Percentiles rank a stretch among this genome's conserved stretches.
Conservation (phyloP, 2,797 vertebrate genomes). For the Caiman crocodilus region DNA sequence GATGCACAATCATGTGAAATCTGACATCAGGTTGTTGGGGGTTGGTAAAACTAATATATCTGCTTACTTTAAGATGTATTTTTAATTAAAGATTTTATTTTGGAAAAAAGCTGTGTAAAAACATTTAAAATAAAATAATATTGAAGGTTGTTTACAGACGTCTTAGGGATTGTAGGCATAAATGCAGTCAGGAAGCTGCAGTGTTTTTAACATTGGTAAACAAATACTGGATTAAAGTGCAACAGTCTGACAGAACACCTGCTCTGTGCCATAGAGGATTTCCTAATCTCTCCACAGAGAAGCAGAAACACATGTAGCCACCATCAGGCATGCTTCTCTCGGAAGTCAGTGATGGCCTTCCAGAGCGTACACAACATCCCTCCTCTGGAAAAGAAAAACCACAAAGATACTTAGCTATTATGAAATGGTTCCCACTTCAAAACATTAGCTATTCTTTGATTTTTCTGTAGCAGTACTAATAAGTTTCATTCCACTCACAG, state of each 20-base stretch:
- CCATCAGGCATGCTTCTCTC: conserved; percentile 86
- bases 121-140: conserved; percentile 73
- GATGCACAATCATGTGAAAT: conserved; percentile 76
- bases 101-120: conserved; percentile 70
- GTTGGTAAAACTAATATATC: conserved; percentile 61
- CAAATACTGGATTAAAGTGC: conserved; percentile 92
- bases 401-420: conserved; percentile 40
- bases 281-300: conserved; percentile 55
- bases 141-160: conserved; percentile 65
- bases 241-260: conserved; percentile 73
- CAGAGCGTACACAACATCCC: conserved; percentile 94
- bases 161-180: conserved; percentile 57
- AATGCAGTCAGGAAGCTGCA: conserved; percentile 79
- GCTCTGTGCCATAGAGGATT: conserved; percentile 46
- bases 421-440: not conserved
- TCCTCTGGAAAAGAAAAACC: conserved; percentile 84
- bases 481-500: not conserved
- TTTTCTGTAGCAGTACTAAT: conserved; percentile 3
- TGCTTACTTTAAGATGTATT: conserved; percentile 42
- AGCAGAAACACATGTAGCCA: conserved; percentile 22
- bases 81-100: not conserved
- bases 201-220: conserved; percentile 84
- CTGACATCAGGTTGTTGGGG: conserved; percentile 52
- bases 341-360: conserved; percentile 93
- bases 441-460: not conserved